Percentiles rank a stretch among this genome's conserved stretches.
These are phyloP conservation scores for Andrena marginata DNA, from an alignment of 2,888 invertebrate genomes.

Conservation along the genomic window DNA sequence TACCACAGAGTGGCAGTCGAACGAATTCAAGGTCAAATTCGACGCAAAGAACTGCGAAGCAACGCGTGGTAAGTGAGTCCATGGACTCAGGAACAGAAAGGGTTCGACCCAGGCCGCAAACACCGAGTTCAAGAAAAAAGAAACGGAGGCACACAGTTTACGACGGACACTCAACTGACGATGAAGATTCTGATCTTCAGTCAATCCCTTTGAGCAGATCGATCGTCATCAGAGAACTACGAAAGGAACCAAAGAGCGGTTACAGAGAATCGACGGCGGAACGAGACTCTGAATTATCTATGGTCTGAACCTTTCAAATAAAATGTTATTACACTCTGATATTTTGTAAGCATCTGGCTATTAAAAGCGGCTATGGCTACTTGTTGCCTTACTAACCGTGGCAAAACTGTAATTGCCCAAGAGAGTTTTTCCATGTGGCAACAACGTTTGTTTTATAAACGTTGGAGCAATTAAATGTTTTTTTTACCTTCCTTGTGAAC, in stretches of 20 bases:
- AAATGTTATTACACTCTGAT: slow-evolving; percentile 13
- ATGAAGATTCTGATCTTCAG: slow-evolving; percentile 84
- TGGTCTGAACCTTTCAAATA: neutral
- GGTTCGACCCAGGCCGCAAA: slow-evolving; percentile 73
- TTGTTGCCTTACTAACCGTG: neutral
- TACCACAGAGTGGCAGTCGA: slow-evolving; percentile 6
- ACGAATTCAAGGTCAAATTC: slow-evolving; percentile 12
- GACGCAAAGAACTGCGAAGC: slow-evolving; percentile 47
- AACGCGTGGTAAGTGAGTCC: slow-evolving; percentile 53
- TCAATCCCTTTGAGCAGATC: slow-evolving; percentile 41
- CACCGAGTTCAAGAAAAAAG: slow-evolving; percentile 81
- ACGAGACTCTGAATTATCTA: slow-evolving; percentile 32
- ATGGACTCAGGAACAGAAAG: slow-evolving; percentile 62
- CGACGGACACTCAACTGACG: slow-evolving; percentile 83
- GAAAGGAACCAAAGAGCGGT: slow-evolving; percentile 78
- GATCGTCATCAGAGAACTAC: slow-evolving; percentile 74
- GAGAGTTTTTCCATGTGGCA: neutral
- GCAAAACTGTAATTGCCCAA: neutral
- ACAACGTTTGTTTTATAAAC: neutral
- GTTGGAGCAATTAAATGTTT: neutral
- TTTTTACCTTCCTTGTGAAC: neutral
- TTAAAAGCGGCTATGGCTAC: neutral
- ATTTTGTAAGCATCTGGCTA: slow-evolving; percentile 14
- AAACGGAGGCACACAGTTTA: slow-evolving; percentile 83
- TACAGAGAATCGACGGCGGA: slow-evolving; percentile 69